Conservation (phyloP, 2,113 vertebrate genomes). For the Lepus timidus region DNA sequence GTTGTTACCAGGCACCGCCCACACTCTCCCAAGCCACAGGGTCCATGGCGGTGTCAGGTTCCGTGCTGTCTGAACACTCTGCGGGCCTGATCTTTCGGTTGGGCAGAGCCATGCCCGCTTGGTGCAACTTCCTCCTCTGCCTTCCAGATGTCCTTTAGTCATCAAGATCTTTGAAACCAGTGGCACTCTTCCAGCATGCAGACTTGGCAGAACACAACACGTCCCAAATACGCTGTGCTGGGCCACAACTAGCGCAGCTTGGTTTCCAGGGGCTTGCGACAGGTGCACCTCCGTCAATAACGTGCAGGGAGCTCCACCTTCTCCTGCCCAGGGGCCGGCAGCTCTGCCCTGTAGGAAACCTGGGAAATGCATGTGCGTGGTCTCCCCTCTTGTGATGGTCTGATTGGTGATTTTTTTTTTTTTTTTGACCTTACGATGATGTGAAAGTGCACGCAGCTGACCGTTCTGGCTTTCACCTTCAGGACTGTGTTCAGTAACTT, state of each 20-base stretch:
- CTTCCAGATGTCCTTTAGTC: conserved; percentile 6
- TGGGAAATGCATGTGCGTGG: neutral
- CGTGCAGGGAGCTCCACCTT: neutral
- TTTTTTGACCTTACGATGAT: neutral
- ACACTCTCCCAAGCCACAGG: neutral
- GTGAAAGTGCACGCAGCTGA: neutral
- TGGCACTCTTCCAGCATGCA: neutral
- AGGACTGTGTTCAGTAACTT: neutral
- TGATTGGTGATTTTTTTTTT: neutral
- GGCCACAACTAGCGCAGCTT: neutral
- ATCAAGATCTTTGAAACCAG: conserved; percentile 25
- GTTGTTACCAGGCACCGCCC: neutral
- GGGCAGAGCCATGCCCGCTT: neutral
- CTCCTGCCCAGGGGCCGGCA: neutral
- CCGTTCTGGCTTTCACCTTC: neutral
- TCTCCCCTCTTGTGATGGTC: neutral
- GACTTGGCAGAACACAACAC: neutral
- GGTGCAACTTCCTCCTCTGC: conserved; percentile 58
- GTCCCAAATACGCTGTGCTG: neutral
- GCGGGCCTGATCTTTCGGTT: neutral
- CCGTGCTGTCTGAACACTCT: fast-evolving
- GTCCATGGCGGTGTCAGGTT: fast-evolving
- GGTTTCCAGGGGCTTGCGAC: neutral
- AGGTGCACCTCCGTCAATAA: neutral
- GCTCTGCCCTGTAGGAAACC: neutral